phyloP scores from a whole-genome alignment of 2,113 vertebrate genomes.

The Ciconia maguari region DNA sequence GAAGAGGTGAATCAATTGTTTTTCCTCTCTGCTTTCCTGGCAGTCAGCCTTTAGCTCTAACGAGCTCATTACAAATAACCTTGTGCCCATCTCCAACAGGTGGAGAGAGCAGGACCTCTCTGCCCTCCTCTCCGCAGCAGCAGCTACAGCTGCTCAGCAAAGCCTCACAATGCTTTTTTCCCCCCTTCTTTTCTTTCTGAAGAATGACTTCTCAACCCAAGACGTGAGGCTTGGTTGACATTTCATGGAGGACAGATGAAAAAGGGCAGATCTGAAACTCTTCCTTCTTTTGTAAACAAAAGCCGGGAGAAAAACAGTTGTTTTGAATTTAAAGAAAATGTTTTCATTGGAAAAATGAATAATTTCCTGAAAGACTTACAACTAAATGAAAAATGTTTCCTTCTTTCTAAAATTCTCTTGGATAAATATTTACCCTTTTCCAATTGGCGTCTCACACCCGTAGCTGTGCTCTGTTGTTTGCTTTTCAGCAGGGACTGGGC shows the following conservation, averaged over 20 bases:
- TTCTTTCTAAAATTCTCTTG: not conserved
- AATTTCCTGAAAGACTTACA: slow-evolving; percentile 7
- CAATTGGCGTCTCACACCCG: not conserved
- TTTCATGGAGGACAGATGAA: not conserved
- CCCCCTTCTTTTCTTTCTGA: rapidly evolving
- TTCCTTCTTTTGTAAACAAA: slow-evolving; percentile 31
- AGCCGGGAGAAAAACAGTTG: not conserved
- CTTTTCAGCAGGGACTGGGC: not conserved
- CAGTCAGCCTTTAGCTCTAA: not conserved
- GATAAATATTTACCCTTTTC: not conserved
- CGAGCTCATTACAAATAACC: not conserved
- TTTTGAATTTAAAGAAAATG: slow-evolving; percentile 33
- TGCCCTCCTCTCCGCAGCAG: not conserved
- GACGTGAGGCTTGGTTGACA: not conserved
- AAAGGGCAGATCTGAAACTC: slow-evolving; percentile 21
- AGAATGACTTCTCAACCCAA: not conserved
- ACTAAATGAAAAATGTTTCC: not conserved
- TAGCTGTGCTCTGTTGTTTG: not conserved
- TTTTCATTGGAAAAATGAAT: slow-evolving; percentile 17
- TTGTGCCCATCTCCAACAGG: not conserved
- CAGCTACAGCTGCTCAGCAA: not conserved
- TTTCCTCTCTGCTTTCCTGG: not conserved
- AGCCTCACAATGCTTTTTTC: not conserved
- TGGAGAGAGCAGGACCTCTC: not conserved
- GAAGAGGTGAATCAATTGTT: not conserved